Evolutionary conservation across 2,113 vertebrate species (phyloP), one percentile per base, ranked within the genome.

Genomic region (Uria aalge): DNA sequence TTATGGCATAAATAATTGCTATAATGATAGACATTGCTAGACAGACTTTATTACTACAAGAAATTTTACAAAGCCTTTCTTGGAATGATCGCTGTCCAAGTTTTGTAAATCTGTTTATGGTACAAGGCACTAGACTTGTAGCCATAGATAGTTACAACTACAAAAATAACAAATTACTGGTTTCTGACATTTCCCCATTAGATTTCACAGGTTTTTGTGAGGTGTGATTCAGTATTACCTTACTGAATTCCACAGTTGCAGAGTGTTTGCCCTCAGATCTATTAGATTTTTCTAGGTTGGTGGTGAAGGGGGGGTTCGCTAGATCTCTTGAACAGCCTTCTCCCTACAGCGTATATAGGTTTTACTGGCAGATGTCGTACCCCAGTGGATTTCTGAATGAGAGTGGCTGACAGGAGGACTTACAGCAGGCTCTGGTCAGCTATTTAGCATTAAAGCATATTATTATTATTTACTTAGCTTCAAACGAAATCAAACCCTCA

Each of bases 21-120:
- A 53, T 53, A 53, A 53, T 53, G 23, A 15, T 53, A 53, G 38
- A 96, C 74, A 34, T 92, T 75, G 50, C 45, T 83, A 45, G 56
- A 53, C 43, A 79, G 66, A 80, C 41, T 90, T 94, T 52, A 90
- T 86, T 94, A 93, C 84, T 90, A 71, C 57, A 94, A 92, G 87
- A 95, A 78, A 87, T 90, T 66, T 79, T 82, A 41, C 27, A 71
- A 92, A 84, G 43, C 64, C 57, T 91, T 88, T 88, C 15, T 50
- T 62, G 19, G 19, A 38, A 34, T 79, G 73, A 90, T 90, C 47
- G 71, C 26, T 71, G 64, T 76, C 73, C 67, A 75, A 82, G 27
- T 88, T 93, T 90, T 80, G 43, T 86, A 78, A 88, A 26, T 83
- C 79, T 97, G 27, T 81, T 96, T 80, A 60, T 76, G 63, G 14